phyloP scores from a whole-genome alignment of 2,888 invertebrate species.

The Acanthosepion pharaonis region DNA sequence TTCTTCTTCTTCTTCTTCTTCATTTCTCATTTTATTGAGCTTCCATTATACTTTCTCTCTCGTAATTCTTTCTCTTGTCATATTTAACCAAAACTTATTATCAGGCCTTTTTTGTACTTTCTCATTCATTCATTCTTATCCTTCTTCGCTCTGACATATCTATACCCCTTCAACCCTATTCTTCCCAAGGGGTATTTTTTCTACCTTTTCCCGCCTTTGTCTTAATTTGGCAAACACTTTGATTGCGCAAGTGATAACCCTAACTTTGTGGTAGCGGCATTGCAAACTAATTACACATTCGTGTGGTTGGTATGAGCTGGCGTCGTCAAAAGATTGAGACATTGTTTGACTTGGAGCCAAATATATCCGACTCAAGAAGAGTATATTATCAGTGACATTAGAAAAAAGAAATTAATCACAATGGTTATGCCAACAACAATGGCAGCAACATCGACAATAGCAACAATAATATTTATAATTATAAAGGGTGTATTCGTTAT shows the following conservation, averaged over 20 bases:
- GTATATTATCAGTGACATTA: background rate
- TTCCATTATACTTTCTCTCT: background rate
- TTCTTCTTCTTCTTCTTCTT: background rate
- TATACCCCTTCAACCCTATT: background rate
- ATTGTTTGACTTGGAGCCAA: background rate
- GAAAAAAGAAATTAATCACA: background rate
- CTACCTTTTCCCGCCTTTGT: background rate
- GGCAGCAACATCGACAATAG: background rate
- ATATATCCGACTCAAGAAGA: background rate
- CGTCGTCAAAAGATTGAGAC: background rate
- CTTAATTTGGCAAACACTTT: conserved; percentile 2
- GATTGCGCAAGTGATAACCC: background rate
- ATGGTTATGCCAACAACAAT: background rate
- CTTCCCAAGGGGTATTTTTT: background rate
- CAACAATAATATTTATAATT: background rate
- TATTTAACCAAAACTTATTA: background rate
- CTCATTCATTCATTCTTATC: background rate
- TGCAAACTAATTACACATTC: background rate
- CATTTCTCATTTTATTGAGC: background rate
- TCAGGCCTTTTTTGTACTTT: background rate
- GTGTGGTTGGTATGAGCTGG: background rate
- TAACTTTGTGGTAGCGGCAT: background rate
- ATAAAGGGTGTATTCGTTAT: background rate
- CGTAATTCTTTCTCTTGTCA: background rate
- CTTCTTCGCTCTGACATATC: background rate